Percentiles rank a stretch among this genome's conserved stretches.
phyloP scores from a whole-genome alignment of 1,140 invertebrate species.

The Zaprionus africanus region DNA sequence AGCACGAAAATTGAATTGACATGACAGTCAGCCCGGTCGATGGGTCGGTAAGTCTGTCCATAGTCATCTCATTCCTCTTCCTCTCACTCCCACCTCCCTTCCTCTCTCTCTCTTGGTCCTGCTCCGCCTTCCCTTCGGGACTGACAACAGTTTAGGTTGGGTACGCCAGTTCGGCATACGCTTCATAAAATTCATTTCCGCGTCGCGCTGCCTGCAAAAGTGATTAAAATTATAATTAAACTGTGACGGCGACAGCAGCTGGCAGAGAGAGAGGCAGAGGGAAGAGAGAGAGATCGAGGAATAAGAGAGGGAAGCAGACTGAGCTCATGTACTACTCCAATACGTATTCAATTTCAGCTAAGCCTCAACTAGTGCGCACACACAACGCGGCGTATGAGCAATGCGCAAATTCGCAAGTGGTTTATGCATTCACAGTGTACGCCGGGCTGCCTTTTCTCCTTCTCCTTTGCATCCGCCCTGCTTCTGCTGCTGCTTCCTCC shows the following conservation, averaged over 20 bases:
- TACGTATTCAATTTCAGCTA: conserved; percentile 76
- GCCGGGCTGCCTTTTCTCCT: conserved; percentile 19
- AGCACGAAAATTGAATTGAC: conserved; percentile 83
- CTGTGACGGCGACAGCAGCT: conserved; percentile 56
- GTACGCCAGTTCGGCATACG: conserved; percentile 77
- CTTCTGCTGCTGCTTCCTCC: not conserved
- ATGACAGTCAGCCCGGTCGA: conserved; percentile 64
- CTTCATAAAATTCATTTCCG: conserved; percentile 82
- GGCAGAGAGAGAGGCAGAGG: conserved; percentile 31
- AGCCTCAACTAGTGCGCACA: conserved; percentile 61
- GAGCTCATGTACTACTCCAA: conserved; percentile 20
- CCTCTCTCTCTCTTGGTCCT: not conserved
- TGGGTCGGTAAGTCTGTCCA: conserved; percentile 39
- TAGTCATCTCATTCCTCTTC: conserved; percentile 8
- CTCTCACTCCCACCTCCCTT: not conserved
- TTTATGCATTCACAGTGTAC: conserved; percentile 70
- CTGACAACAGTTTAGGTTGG: conserved; percentile 82
- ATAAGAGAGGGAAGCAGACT: not conserved
- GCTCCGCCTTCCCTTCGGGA: conserved; percentile 24
- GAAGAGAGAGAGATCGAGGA: not conserved
- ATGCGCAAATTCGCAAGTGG: conserved; percentile 55
- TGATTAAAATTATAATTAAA: conserved; percentile 83
- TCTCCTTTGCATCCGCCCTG: not conserved
- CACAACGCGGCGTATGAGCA: conserved; percentile 69
- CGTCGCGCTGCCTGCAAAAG: conserved; percentile 76